Percentiles rank a stretch among this genome's conserved stretches.
phyloP scores from a whole-genome alignment of 1,140 invertebrate genomes.

The Drosophila pruinosa region DNA sequence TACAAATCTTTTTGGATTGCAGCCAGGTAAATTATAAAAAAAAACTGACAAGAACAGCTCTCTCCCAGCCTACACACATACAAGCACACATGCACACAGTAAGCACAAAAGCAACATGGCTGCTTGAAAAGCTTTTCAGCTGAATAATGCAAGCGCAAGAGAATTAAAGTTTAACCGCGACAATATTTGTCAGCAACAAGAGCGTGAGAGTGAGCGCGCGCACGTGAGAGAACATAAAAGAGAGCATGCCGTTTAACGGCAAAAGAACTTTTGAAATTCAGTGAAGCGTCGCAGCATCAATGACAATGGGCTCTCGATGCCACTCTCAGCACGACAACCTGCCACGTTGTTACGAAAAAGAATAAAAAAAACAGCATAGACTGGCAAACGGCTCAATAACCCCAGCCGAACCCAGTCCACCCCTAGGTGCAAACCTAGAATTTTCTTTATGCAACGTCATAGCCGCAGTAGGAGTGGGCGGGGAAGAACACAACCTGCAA shows the following conservation, averaged over 20 bases:
- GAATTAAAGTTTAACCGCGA: constrained; percentile 8
- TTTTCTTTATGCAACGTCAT: background rate
- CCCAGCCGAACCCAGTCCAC: background rate
- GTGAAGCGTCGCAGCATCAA: constrained; percentile 59
- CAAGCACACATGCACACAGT: constrained; percentile 4
- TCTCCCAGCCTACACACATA: constrained; percentile 7
- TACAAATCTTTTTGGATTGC: constrained; percentile 32
- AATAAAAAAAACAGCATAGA: constrained; percentile 2
- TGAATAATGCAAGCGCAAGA: constrained; percentile 53
- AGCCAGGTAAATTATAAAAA: constrained; percentile 52
- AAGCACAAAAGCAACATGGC: constrained; percentile 65
- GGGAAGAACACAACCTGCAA: background rate
- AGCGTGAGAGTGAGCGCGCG: background rate
- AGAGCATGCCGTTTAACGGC: constrained; percentile 54
- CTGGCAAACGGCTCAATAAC: constrained; percentile 12
- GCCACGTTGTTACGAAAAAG: constrained; percentile 62
- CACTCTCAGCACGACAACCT: constrained; percentile 58
- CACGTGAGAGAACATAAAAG: background rate
- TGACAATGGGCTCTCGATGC: constrained; percentile 26
- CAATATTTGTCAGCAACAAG: constrained; percentile 18
- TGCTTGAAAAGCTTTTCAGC: constrained; percentile 77
- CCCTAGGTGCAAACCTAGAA: background rate
- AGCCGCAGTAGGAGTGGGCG: background rate
- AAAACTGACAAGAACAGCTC: constrained; percentile 20
- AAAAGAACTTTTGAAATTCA: constrained; percentile 74